phyloP scores from a whole-genome alignment of 2,797 vertebrate species.

The Melanotaenia boesemani region DNA sequence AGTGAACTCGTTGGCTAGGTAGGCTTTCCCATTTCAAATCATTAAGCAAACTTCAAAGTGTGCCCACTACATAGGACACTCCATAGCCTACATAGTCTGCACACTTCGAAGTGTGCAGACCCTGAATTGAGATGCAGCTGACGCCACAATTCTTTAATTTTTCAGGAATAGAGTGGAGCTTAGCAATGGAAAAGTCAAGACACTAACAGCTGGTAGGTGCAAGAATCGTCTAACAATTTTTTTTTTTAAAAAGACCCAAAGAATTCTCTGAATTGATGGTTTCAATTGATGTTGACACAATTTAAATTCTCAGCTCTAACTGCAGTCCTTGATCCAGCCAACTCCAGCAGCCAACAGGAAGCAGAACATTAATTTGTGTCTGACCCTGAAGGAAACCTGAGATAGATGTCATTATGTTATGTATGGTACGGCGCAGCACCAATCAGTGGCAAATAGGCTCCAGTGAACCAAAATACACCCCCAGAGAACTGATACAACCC shows the following conservation, averaged over 20 bases:
- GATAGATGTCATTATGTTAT: constrained; percentile 80
- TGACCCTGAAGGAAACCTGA: constrained; percentile 82
- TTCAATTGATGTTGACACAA: constrained; percentile 25
- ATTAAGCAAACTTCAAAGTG: no score
- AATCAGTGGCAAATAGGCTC: constrained; percentile 74
- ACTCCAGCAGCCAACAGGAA: constrained; percentile 75
- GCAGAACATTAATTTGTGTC: constrained; percentile 77
- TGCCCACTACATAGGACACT: no score
- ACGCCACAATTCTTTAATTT: no score
- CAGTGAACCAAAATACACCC: constrained; percentile 67
- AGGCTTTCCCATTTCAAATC: no score
- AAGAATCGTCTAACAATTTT: background rate
- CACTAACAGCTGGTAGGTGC: background rate
- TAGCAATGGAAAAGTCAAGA: background rate
- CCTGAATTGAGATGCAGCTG: no score
- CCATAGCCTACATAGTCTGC: no score
- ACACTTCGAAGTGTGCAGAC: no score
- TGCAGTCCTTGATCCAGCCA: constrained; percentile 41
- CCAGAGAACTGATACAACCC: constrained; percentile 52
- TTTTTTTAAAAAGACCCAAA: background rate
- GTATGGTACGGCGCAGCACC: constrained; percentile 67
- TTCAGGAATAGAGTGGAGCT: no score
- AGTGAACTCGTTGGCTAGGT: no score
- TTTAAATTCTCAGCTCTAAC: constrained; percentile 19
- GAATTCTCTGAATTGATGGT: constrained; percentile 21